Conservation (phyloP, 2,113 vertebrate genomes). For the Vidua chalybeata region DNA sequence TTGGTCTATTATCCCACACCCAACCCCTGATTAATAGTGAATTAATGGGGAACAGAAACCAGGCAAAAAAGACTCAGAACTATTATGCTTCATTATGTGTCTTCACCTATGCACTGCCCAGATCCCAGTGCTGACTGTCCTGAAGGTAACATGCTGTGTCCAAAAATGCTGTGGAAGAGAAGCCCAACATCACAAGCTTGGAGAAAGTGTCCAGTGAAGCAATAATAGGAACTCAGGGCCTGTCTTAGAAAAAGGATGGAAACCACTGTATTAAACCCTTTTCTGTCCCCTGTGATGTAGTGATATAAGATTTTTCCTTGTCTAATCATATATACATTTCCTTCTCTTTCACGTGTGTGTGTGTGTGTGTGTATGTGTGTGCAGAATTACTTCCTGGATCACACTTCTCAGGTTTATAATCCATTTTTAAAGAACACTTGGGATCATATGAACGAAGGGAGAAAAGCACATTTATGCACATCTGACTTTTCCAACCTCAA, state of each 20-base stretch:
- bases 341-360: neutral
- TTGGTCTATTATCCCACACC: neutral
- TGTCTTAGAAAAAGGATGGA: neutral
- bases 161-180: neutral
- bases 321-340: neutral
- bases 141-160: neutral
- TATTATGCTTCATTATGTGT: too few relatives aligned
- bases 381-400: neutral
- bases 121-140: neutral
- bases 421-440: neutral
- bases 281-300: neutral
- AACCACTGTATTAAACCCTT: neutral
- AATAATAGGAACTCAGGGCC: neutral
- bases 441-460: neutral
- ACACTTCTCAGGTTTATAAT: neutral
- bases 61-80: neutral
- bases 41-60: neutral
- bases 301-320: neutral
- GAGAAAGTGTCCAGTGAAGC: neutral
- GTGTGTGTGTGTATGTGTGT: neutral
- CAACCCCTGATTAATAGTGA: neutral
- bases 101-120: neutral
- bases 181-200: neutral
- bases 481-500: neutral
- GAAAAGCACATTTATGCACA: neutral